These are phyloP conservation scores for Avahi laniger DNA, from an alignment of 2,797 vertebrate genomes.

Conservation along the genomic window DNA sequence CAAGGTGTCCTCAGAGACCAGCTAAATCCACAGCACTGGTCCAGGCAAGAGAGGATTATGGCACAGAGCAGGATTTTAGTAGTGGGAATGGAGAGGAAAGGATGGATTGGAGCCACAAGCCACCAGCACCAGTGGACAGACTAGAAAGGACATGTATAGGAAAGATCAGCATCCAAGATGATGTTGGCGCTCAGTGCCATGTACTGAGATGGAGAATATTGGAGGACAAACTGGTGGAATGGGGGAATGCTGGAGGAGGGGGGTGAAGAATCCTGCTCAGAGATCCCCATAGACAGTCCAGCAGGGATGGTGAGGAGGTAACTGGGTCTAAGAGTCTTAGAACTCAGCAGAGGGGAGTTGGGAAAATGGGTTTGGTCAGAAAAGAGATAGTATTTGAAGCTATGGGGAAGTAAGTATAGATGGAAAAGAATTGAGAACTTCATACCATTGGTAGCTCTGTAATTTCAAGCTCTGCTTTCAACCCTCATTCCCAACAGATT, in stretches of 20 bases:
- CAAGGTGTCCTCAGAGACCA: not conserved
- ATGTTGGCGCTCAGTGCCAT: not conserved
- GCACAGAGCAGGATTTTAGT: not conserved
- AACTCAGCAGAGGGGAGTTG: not conserved
- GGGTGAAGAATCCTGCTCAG: not conserved
- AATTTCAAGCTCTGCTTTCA: not conserved
- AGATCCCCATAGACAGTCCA: not conserved
- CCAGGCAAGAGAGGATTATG: not conserved
- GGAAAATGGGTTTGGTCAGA: not conserved
- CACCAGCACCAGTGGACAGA: not conserved
- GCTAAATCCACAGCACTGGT: not conserved
- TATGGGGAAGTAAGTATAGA: not conserved
- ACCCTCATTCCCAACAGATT: not conserved
- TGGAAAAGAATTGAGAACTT: not conserved
- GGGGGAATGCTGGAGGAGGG: not conserved
- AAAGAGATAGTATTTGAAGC: not conserved
- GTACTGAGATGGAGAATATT: not conserved
- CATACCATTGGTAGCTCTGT: not conserved
- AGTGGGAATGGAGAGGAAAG: not conserved
- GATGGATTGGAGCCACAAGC: not conserved
- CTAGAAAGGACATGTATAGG: not conserved
- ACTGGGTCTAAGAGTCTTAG: not conserved
- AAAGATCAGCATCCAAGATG: not conserved
- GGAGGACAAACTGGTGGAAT: not conserved
- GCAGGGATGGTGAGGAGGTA: not conserved